Evolutionary conservation across 1,140 invertebrate species (phyloP).

Genomic region (fruit fly (Drosophila melanogaster)): Release_6_plus_ISO1_MT NC_004354.4:9261501-9262000

Average conservation of each 20-base stretch:
- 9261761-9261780: background rate
- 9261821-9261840: background rate
- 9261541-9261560: background rate
- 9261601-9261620: background rate
- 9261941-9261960: constrained; percentile 33
- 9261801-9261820: no score
- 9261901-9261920: constrained; percentile 53
- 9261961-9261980: background rate
- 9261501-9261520: background rate
- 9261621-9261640: background rate
- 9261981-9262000: constrained; percentile 1
- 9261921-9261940: constrained; percentile 44
- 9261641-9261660: no score
- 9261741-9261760: background rate
- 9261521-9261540: background rate
- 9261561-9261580: background rate
- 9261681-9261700: background rate
- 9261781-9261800: background rate
- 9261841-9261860: constrained; percentile 47
- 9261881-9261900: constrained; percentile 58
- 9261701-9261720: background rate
- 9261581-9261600: background rate
- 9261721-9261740: background rate
- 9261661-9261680: background rate
- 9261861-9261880: constrained; percentile 49